phyloP scores from a whole-genome alignment of 2,888 invertebrate genomes.

The Tetranychus piercei region DNA sequence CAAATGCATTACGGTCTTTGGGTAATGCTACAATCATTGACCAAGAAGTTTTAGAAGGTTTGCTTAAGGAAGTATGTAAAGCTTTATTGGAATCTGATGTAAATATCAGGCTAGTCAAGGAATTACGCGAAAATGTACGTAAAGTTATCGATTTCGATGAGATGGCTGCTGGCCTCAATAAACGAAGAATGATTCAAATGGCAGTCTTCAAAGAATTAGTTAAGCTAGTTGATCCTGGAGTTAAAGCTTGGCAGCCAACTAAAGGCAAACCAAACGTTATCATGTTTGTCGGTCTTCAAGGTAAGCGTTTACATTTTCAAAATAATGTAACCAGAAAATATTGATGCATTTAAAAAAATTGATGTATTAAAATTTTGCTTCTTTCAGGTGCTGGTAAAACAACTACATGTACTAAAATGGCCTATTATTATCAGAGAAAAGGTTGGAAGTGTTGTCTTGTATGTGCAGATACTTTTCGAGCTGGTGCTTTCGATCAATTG shows the following conservation, averaged over 20 bases:
- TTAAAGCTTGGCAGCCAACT: slow-evolving; percentile 82
- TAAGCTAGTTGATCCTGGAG: slow-evolving; percentile 92
- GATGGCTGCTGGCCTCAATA: slow-evolving; percentile 92
- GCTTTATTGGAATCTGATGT: slow-evolving; percentile 90
- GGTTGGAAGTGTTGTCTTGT: slow-evolving; percentile 98
- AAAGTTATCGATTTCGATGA: slow-evolving; percentile 94
- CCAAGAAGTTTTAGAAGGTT: slow-evolving; percentile 94
- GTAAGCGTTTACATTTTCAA: neutral
- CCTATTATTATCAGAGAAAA: slow-evolving; percentile 93
- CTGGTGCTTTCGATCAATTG: slow-evolving; percentile 97
- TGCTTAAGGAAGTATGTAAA: slow-evolving; percentile 96
- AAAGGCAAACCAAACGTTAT: slow-evolving; percentile 89
- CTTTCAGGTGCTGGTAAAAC: slow-evolving; percentile 73
- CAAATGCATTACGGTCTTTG: slow-evolving; percentile 85
- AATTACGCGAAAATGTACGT: slow-evolving; percentile 84
- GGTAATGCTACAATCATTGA: slow-evolving; percentile 96
- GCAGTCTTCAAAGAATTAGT: slow-evolving; percentile 95
- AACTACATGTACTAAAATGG: slow-evolving; percentile 95
- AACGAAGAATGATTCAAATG: slow-evolving; percentile 87
- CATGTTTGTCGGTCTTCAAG: slow-evolving; percentile 99
- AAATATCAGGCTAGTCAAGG: slow-evolving; percentile 83
- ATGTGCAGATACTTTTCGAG: slow-evolving; percentile 97
- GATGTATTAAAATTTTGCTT: neutral
- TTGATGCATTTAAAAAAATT: neutral
- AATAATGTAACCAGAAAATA: neutral